Evolutionary conservation across 2,888 invertebrate genomes (phyloP), one percentile per base, ranked within the genome.

Genomic region (Hydroisotoma schaefferi): DNA sequence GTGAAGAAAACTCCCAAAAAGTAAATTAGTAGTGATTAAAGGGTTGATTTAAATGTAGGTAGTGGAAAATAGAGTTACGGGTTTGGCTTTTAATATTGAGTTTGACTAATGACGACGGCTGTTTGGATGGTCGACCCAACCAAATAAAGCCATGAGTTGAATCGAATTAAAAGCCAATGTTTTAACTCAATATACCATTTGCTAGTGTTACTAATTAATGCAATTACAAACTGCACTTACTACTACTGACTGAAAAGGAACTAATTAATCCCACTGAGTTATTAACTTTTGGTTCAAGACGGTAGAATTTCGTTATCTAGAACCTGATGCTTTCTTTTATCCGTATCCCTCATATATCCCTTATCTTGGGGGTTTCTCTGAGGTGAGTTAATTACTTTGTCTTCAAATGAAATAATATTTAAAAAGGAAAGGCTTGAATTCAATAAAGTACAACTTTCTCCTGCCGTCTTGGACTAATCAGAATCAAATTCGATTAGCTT

Each of bases 171-270:
- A 54, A 64, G 55, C 64, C 60, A 61, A 64, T 64, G 64, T 60
- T 55, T 64, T 64, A 64, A 64, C 64, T 64, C 64, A 64, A 64
- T 64, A 60, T 64, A 57, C 64, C 64, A 57, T 64, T 64, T 64
- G 64, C 57, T 64, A 57, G 64, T 57, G 57, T 54, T 64, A 55
- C 60, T 64, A 64, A 64, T 64, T 64, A 64, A 64, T 64, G 60
- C 49, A 64, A 64, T 64, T 64, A 64, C 54, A 55, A 60, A 55
- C 60, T 64, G 61, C 64, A 64, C 64, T 59, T 46, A 58, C 52
- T 52, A 43, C n/a, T n/a, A n/a, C n/a, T n/a, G n/a, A n/a, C 61
- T 65, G 65, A 61, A 65, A 64, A 55, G 61, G 61, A 55, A 61
- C 61, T 60, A 65, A 65, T 65, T 65, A 65, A 53, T n/a, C n/a